Evolutionary conservation across 1,140 invertebrate species (phyloP), one percentile per base, ranked within the genome.

Genomic region (Drosophila takahashii): DNA sequence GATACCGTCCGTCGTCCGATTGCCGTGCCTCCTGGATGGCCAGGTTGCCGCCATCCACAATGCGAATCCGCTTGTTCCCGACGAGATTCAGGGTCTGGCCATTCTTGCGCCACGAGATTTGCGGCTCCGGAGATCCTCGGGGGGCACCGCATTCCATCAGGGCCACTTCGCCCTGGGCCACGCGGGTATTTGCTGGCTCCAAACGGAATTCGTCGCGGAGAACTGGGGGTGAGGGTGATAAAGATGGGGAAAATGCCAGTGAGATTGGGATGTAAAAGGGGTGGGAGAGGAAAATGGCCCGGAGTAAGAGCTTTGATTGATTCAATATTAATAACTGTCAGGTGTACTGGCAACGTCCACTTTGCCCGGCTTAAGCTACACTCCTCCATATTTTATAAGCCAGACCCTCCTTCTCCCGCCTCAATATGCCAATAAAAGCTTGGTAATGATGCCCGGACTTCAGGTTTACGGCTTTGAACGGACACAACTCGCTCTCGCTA

Each of bases 91-190:
- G 87, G n/a, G 94, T 93, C 90, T 96, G 95, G 22, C 96, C 96
- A 91, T 98, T 96, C 92, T 97, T 97, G 81, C 95, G 94, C 97
- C 97, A 98, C 32, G 93, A 94, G 15, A 98, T 95, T 41, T 93
- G 94, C 1, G 97, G 97, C 89, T 97, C 96, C 0, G 97, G 97
- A 61, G 95, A 95, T n/a, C 97, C 97, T 77, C 95, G 94, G 5
- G 97, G 97, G 16, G 97, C 96, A 2, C 95, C 94, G 92, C 97
- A 98, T 93, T 97, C 96, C 84, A 98, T 93, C 42, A 96, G 93
- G 1, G 96, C 96, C 61, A 95, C 96, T 72, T 98, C 96, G n/a
- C 97, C 97, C 54, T 96, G 94, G 4, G 96, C 96, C 11, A 96
- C 96, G 53, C 95, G 94, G 6, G 94, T 95, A 75, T 95, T 95